phyloP scores from a whole-genome alignment of 2,888 invertebrate species.

The Lithophane semibrunnea region DNA sequence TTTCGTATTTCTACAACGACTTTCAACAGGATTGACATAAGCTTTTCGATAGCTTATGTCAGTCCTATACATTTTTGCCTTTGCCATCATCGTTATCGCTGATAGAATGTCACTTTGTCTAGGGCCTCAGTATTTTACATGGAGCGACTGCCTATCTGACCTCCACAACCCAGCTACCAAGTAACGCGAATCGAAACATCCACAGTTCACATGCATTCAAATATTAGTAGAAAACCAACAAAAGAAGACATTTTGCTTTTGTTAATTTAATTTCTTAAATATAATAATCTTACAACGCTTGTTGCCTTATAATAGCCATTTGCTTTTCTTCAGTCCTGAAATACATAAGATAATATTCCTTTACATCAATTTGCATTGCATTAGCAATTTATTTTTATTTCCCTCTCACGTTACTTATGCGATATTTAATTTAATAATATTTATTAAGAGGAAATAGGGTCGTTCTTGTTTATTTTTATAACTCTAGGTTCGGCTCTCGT shows the following conservation, averaged over 20 bases:
- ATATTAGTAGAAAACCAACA: slow-evolving; percentile 21
- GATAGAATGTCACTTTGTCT: too few relatives aligned
- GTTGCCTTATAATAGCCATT: slow-evolving; percentile 68
- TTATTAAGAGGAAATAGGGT: too few relatives aligned
- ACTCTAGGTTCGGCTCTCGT: too few relatives aligned
- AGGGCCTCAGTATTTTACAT: background rate
- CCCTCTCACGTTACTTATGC: too few relatives aligned
- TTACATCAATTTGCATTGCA: background rate
- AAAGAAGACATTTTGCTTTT: background rate
- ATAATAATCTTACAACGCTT: slow-evolving; percentile 75
- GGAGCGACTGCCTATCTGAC: background rate
- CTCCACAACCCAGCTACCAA: background rate
- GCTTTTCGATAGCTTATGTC: too few relatives aligned
- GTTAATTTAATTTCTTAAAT: slow-evolving; percentile 23
- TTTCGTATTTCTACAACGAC: too few relatives aligned
- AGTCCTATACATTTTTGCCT: too few relatives aligned
- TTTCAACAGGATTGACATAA: too few relatives aligned
- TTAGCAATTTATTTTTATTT: too few relatives aligned
- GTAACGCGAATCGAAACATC: background rate
- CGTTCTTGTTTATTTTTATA: too few relatives aligned
- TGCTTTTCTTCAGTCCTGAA: slow-evolving; percentile 72
- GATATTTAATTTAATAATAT: too few relatives aligned
- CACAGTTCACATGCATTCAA: slow-evolving; percentile 5
- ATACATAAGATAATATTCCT: slow-evolving; percentile 47
- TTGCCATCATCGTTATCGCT: too few relatives aligned